Conservation (phyloP, 1,140 invertebrate species). For the Nomia melanderi region DNA sequence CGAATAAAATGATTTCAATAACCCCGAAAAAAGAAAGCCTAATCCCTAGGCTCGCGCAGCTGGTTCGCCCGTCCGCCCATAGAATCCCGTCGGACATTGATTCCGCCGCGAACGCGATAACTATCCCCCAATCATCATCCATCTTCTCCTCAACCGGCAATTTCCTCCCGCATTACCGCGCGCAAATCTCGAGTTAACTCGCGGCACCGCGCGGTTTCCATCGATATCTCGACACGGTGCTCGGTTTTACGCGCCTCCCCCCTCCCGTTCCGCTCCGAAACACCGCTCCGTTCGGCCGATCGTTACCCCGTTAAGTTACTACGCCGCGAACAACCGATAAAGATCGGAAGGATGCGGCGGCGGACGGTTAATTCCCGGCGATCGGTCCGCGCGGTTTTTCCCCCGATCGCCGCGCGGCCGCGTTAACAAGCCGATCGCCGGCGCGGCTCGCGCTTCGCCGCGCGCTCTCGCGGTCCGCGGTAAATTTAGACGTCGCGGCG, state of each 20-base stretch:
- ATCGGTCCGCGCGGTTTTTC: neutral
- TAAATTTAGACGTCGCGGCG: conserved; percentile 58
- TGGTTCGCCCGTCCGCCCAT: neutral
- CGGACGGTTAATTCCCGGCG: conserved; percentile 25
- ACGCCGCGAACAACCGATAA: conserved; percentile 22
- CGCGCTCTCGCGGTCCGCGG: conserved; percentile 11
- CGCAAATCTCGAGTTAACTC: neutral
- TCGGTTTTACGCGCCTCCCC: too few relatives aligned
- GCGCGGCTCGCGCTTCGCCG: too few relatives aligned
- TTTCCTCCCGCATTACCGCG: neutral
- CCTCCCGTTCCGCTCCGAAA: neutral
- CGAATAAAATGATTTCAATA: neutral
- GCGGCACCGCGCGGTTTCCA: too few relatives aligned
- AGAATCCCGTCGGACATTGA: neutral
- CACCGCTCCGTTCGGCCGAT: neutral
- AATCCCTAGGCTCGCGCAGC: neutral
- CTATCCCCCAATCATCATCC: conserved; percentile 3
- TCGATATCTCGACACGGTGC: too few relatives aligned
- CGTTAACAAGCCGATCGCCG: conserved; percentile 28
- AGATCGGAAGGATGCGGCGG: conserved; percentile 13
- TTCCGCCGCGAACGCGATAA: neutral
- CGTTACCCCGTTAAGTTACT: neutral
- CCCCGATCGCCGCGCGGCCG: conserved; percentile 5
- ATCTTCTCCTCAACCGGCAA: neutral
- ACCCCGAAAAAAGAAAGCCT: neutral